phyloP scores from a whole-genome alignment of 2,888 invertebrate species.

The Dermolepida albohirtum region DNA sequence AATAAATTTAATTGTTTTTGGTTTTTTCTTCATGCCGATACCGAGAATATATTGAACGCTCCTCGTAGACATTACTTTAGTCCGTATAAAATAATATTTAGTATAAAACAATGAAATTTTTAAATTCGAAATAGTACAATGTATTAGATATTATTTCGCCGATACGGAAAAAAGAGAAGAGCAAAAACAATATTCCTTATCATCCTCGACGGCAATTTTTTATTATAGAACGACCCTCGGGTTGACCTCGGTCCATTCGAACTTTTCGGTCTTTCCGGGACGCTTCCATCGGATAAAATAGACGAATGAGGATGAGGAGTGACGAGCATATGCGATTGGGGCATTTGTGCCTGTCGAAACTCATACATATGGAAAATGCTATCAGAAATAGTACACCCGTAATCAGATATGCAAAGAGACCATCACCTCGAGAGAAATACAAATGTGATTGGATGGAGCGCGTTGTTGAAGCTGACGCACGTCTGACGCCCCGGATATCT shows the following conservation, averaged over 20 bases:
- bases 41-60: too few relatives aligned
- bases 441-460: slow-evolving; percentile 62
- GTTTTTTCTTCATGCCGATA: too few relatives aligned
- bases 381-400: slow-evolving; percentile 54
- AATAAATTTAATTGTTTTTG: too few relatives aligned
- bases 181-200: slow-evolving; percentile 19
- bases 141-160: too few relatives aligned
- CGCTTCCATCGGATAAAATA: slow-evolving; percentile 54
- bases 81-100: too few relatives aligned
- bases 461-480: slow-evolving; percentile 20
- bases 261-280: slow-evolving; percentile 47
- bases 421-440: slow-evolving; percentile 63
- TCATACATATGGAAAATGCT: slow-evolving; percentile 63
- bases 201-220: slow-evolving; percentile 20
- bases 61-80: too few relatives aligned
- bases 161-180: too few relatives aligned
- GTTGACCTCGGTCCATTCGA: slow-evolving; percentile 24
- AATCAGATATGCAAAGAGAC: slow-evolving; percentile 62
- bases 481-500: not conserved
- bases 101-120: too few relatives aligned
- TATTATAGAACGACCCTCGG: slow-evolving; percentile 33
- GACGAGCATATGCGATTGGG: slow-evolving; percentile 61
- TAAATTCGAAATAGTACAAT: too few relatives aligned
- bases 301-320: slow-evolving; percentile 59
- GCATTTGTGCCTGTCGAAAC: slow-evolving; percentile 61